Base-by-base conservation (phyloP, 2,113 vertebrate species). In the Pelvicachromis taeniatus region DNA sequence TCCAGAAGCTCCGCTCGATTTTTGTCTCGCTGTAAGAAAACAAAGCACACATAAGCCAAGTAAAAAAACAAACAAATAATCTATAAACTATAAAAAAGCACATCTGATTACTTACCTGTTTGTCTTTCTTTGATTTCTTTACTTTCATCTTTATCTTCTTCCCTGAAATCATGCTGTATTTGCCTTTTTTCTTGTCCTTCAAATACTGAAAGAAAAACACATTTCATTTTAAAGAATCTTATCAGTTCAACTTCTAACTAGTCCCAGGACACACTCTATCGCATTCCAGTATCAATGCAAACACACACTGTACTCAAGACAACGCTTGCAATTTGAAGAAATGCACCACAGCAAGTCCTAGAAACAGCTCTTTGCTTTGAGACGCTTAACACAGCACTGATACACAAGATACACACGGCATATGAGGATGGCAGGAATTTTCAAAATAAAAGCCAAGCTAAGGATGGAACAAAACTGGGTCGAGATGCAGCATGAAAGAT, bases 61-160 rank as follows among this genome's bases (percentile, higher is more conserved):
- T 6, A 2, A 53, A 59, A 77, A 26, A 21, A 3, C 40, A 38
- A 14, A 77, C 2, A 19, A 80, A n/a, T 29, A 9, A 8, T 45
- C 50, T 29, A 56, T 13, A 48, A 50, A 80, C 9, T 7, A 35
- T 23, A 40, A 6, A 6, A 52, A 9, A n/a, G 3, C 7, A 33
- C 70, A 31, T 50, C 45, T 48, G 42, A 48, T 48, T 16, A 7
- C 85, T 87, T 94, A 97, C 97, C 97, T 97, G 97, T 92, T 98
- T 98, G 93, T 98, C 97, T 86, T 97, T 96, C 94, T 97, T 98
- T 78, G 97, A 97, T 90, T 98, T 98, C 93, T 98, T 98, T 85
- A 98, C 96, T 94, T 97, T 98, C 97, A 99, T 97, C 91, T 98
- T 98, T 53, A 98, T 98, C 94, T 97, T 98, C 94, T 97, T 98